phyloP scores from a whole-genome alignment of 2,888 invertebrate species.

The Tenthredo notha region DNA sequence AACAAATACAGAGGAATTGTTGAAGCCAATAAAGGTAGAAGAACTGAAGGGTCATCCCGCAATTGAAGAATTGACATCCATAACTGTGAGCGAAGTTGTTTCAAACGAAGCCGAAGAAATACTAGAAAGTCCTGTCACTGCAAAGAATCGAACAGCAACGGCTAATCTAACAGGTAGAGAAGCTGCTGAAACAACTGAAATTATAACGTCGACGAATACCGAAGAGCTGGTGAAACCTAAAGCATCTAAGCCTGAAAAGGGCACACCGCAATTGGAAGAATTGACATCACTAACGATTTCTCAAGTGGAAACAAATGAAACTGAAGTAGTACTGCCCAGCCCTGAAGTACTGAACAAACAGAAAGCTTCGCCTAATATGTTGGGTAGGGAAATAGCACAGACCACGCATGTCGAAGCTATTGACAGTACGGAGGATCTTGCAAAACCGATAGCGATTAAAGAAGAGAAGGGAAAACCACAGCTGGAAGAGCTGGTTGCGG shows the following conservation, averaged over 20 bases:
- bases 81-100: constrained; percentile 69
- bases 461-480: constrained; percentile 66
- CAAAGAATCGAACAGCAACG: constrained; percentile 73
- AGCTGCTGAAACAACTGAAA: constrained; percentile 70
- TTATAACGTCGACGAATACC: constrained; percentile 65
- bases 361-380: constrained; percentile 67
- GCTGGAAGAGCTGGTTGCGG: constrained; percentile 62
- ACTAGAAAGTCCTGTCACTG: constrained; percentile 66
- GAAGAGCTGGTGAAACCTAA: constrained; percentile 62
- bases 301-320: constrained; percentile 69
- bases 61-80: constrained; percentile 66
- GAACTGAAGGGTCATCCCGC: constrained; percentile 67
- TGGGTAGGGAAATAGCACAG: constrained; percentile 65
- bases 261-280: constrained; percentile 68
- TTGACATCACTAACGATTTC: constrained; percentile 68
- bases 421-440: constrained; percentile 58
- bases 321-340: constrained; percentile 64
- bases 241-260: constrained; percentile 65
- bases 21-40: constrained; percentile 63
- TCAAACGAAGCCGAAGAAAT: constrained; percentile 65
- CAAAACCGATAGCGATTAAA: constrained; percentile 62
- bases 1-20: constrained; percentile 70
- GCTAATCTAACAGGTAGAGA: constrained; percentile 74
- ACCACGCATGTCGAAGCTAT: constrained; percentile 64
- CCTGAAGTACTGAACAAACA: constrained; percentile 68